phyloP scores from a whole-genome alignment of 2,797 vertebrate genomes.

The Melanotaenia boesemani region DNA sequence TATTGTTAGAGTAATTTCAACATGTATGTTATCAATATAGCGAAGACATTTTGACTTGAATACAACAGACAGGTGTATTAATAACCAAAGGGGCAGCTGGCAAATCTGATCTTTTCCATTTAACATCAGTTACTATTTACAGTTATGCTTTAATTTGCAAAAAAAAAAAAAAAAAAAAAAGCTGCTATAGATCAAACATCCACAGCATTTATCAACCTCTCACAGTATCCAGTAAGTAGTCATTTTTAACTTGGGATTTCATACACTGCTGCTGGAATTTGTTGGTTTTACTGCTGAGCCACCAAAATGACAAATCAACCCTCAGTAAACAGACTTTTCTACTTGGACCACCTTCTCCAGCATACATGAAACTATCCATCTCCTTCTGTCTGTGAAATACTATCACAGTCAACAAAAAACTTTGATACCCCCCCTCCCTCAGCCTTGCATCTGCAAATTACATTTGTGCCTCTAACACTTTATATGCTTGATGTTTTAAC shows the following conservation, averaged over 20 bases:
- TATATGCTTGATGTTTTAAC: slow-evolving; percentile 38
- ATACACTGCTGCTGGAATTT: slow-evolving; percentile 38
- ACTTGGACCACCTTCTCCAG: slow-evolving; percentile 48
- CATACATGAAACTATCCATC: slow-evolving; percentile 61
- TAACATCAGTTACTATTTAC: neutral
- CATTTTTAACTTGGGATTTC: slow-evolving; percentile 22
- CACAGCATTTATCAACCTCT: slow-evolving; percentile 14
- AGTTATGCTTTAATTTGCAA: neutral
- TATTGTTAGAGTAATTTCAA: too few species aligned
- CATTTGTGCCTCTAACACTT: slow-evolving; percentile 51
- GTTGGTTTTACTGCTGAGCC: slow-evolving; percentile 53
- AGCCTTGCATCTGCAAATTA: slow-evolving; percentile 51
- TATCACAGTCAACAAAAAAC: slow-evolving; percentile 55
- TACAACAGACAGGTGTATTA: too few species aligned
- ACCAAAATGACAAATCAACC: slow-evolving; percentile 63
- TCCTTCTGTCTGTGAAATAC: slow-evolving; percentile 43
- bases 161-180: neutral
- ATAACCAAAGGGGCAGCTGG: neutral
- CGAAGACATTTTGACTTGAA: neutral
- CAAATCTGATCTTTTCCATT: neutral
- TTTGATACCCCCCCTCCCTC: neutral
- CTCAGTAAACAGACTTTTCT: slow-evolving; percentile 45
- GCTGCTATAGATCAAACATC: neutral
- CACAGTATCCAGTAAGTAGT: slow-evolving; percentile 8
- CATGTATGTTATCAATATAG: neutral